Base-by-base conservation (phyloP, 2,888 invertebrate species). In the Sesia apiformis region DNA sequence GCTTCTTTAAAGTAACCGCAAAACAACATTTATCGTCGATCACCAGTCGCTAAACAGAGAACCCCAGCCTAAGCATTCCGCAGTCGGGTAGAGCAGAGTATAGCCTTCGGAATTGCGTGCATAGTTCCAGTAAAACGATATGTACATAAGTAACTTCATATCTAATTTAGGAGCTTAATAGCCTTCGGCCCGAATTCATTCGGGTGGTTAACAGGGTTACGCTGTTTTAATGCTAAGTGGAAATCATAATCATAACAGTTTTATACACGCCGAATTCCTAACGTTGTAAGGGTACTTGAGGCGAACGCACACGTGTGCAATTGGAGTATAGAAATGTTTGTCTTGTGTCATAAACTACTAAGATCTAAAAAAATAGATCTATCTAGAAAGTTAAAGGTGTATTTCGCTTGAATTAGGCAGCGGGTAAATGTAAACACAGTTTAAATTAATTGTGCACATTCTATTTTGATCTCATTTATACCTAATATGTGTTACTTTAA, bases 201-300 rank as follows among this genome's bases (percentile, higher is more conserved):
- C 87, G 88, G 87, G 84, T 79, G 85, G 87, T 78, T 84, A 84
- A 88, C 88, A 89, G 88, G 88, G 88, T 87, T 84, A 83, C 87
- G 87, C 85, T 84, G 82, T 85, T 74, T 81, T 84, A 79, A 80
- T 79, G 78, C 81, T 87, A 86, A 85, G 87, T 70, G 70, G 72
- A 82, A 75, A 74, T 81, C 81, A 80, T 84, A 78, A 80, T 83
- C 80, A 78, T 70, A 72, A 76, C 76, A 70, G 71, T 74, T 75
- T 69, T 73, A 75, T 67, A 72, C 61, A 38, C 5, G 38, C 7
- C 38, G 38, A 6, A 49, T 6, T 8, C 50, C 39, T 52, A 52
- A 52, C 39, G 23, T 41, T 52, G 6, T 49, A 42, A 43, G 52
- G 46, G 46, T 46, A 46, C n/a, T 46, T 8, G 4, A 5, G 46